A percentile compares a stretch with the other conserved stretches of the same genome.
Conservation (phyloP, 2,113 vertebrate species). For the Bos javanicus region DNA sequence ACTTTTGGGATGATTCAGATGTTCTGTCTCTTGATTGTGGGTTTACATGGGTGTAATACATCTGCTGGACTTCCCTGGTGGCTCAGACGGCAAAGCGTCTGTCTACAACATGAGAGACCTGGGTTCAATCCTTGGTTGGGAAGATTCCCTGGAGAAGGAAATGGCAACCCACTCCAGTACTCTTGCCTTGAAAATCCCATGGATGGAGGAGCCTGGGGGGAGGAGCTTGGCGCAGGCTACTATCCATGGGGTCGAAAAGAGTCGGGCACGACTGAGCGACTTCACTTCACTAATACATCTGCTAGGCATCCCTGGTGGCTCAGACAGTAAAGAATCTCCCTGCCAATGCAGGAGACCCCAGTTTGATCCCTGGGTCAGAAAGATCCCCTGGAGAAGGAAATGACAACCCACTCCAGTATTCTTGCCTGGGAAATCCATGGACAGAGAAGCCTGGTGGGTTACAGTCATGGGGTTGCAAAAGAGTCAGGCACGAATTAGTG, state of each 20-base stretch:
- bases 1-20: accelerated
- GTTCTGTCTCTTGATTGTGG: neutral
- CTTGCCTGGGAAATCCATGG: neutral
- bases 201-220: no score
- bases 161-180: no score
- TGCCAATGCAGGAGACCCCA: neutral
- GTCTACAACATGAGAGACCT: no score
- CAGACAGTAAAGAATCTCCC: neutral
- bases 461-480: neutral
- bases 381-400: neutral
- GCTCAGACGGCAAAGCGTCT: neutral
- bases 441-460: neutral
- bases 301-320: neutral
- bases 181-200: no score
- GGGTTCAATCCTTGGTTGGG: no score
- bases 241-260: no score
- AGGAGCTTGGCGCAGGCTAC: no score
- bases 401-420: neutral
- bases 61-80: neutral
- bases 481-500: neutral
- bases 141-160: no score
- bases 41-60: neutral
- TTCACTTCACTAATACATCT: no score
- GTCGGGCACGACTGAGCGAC: no score
- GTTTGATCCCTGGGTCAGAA: neutral